phyloP scores from a whole-genome alignment of 2,113 vertebrate species.

The Seriola dumerili region DNA sequence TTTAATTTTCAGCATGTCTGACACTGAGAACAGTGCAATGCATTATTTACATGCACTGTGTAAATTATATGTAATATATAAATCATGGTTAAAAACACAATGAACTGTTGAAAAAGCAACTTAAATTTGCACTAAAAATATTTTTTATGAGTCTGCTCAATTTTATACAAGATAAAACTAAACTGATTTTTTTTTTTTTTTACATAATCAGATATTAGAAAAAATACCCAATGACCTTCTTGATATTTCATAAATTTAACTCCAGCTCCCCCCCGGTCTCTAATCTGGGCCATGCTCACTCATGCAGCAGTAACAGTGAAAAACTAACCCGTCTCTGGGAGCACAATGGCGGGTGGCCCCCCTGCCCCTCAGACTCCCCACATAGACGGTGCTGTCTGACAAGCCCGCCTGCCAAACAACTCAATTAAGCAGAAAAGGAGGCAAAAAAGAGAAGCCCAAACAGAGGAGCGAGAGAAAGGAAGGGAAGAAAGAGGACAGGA shows the following conservation, averaged over 20 bases:
- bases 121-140: neutral
- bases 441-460: constrained; percentile 83
- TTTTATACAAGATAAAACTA: neutral
- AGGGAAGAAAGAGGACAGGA: constrained; percentile 75
- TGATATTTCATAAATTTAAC: constrained; percentile 46
- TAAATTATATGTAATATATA: neutral
- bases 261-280: constrained; percentile 25
- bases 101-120: neutral
- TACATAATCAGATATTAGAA: neutral
- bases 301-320: constrained; percentile 86
- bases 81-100: no score
- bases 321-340: constrained; percentile 85
- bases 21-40: neutral
- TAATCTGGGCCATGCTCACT: constrained; percentile 76
- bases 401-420: constrained; percentile 87
- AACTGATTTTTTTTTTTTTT: neutral
- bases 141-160: neutral
- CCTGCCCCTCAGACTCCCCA: constrained; percentile 83
- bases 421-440: constrained; percentile 88
- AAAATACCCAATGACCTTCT: neutral
- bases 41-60: neutral
- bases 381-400: constrained; percentile 83
- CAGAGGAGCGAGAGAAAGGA: constrained; percentile 78
- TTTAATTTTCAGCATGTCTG: neutral
- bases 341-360: constrained; percentile 79